phyloP scores from a whole-genome alignment of 2,888 invertebrate genomes.

The Cryptocephalus moraei region DNA sequence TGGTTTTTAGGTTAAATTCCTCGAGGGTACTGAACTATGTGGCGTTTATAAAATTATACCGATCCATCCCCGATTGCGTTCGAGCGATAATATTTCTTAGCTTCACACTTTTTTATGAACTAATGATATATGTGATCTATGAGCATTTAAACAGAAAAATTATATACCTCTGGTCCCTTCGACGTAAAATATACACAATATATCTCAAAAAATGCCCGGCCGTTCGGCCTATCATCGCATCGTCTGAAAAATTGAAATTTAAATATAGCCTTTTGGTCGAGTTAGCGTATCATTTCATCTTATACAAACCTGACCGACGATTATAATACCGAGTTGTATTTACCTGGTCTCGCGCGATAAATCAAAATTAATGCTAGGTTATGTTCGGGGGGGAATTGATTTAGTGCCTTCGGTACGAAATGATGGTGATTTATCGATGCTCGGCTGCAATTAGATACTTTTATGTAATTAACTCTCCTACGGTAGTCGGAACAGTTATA shows the following conservation, averaged over 20 bases:
- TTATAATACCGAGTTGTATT: background rate
- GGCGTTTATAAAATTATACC: no score
- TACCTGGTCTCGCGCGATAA: background rate
- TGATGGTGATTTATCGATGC: background rate
- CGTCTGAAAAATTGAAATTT: background rate
- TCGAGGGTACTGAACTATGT: no score
- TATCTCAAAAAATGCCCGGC: no score
- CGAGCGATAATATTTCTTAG: no score
- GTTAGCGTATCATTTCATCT: background rate
- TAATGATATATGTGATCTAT: no score
- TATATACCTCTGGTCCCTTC: no score
- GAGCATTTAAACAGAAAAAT: no score
- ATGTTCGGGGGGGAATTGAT: background rate
- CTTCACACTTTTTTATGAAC: no score
- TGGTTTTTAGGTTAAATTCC: no score
- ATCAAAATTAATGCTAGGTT: background rate
- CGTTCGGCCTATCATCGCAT: no score
- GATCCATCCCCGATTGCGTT: no score
- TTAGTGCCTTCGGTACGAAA: background rate
- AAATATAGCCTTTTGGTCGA: background rate
- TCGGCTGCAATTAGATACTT: background rate
- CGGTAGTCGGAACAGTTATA: background rate
- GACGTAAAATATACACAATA: no score
- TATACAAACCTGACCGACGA: background rate
- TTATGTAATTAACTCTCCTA: background rate